phyloP scores from a whole-genome alignment of 2,888 invertebrate genomes.

The Polyploca ridens region DNA sequence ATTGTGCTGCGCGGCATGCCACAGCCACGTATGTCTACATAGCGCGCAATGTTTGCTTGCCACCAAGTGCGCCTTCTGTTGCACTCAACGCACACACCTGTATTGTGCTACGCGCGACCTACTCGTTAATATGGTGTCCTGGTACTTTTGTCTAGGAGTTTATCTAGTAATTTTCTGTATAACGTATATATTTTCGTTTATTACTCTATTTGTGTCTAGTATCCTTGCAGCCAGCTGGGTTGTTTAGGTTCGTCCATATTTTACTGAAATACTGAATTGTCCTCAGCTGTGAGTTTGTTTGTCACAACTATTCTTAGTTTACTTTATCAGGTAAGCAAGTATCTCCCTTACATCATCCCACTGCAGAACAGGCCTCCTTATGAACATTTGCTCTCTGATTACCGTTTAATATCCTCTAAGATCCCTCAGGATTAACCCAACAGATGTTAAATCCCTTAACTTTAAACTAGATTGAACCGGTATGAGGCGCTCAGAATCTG shows the following conservation, averaged over 20 bases:
- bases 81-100: neutral
- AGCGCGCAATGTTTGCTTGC: constrained; percentile 38
- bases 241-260: no score
- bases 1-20: constrained; percentile 42
- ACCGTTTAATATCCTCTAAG: neutral
- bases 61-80: constrained; percentile 25
- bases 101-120: constrained; percentile 29
- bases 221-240: no score
- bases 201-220: neutral
- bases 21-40: constrained; percentile 37
- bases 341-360: no score
- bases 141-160: constrained; percentile 43
- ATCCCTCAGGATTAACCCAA: constrained; percentile 16
- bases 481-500: constrained; percentile 39
- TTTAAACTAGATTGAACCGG: constrained; percentile 17
- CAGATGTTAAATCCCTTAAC: constrained; percentile 18
- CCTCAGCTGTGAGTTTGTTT: no score
- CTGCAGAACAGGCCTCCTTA: no score
- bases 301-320: no score
- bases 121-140: constrained; percentile 41
- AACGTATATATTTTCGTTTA: neutral
- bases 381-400: neutral
- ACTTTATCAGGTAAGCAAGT: no score
- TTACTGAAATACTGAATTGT: no score
- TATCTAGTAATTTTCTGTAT: neutral